Conservation (phyloP, 1,140 invertebrate genomes). For the Octopus bimaculoides region DNA sequence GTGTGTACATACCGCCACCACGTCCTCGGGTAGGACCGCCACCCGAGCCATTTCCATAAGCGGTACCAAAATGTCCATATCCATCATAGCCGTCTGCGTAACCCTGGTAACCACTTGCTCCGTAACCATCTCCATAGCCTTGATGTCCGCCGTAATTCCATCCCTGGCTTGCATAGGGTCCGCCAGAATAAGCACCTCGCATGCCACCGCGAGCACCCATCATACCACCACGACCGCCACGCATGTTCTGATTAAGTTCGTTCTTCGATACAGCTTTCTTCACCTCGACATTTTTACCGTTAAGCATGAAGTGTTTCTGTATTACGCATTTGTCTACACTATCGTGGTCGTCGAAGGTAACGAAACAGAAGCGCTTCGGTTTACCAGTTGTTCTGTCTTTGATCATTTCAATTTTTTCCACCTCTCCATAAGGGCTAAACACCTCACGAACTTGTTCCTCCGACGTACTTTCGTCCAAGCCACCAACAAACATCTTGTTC, state of each 20-base stretch:
- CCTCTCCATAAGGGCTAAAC: slow-evolving; percentile 34
- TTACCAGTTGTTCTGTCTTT: slow-evolving; percentile 29
- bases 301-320: background rate
- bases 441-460: slow-evolving; percentile 29
- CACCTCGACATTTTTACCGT: background rate
- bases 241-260: background rate
- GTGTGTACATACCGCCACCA: background rate
- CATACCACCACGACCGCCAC: background rate
- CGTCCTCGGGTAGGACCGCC: background rate
- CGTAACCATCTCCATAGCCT: background rate
- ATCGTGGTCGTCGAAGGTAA: slow-evolving; percentile 41
- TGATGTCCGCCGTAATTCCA: background rate
- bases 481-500: slow-evolving; percentile 88
- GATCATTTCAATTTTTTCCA: slow-evolving; percentile 33
- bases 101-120: background rate
- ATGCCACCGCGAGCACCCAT: slow-evolving; percentile 14
- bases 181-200: slow-evolving; percentile 10
- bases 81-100: background rate
- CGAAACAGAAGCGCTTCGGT: slow-evolving; percentile 38
- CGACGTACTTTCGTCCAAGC: slow-evolving; percentile 31
- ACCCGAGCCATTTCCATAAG: background rate
- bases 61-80: background rate
- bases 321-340: slow-evolving; percentile 35
- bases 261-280: slow-evolving; percentile 6
- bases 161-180: slow-evolving; percentile 11